Evolutionary conservation across 2,888 invertebrate species (phyloP), one percentile per base, ranked within the genome.

Genomic region (Dolomedes plantarius): DNA sequence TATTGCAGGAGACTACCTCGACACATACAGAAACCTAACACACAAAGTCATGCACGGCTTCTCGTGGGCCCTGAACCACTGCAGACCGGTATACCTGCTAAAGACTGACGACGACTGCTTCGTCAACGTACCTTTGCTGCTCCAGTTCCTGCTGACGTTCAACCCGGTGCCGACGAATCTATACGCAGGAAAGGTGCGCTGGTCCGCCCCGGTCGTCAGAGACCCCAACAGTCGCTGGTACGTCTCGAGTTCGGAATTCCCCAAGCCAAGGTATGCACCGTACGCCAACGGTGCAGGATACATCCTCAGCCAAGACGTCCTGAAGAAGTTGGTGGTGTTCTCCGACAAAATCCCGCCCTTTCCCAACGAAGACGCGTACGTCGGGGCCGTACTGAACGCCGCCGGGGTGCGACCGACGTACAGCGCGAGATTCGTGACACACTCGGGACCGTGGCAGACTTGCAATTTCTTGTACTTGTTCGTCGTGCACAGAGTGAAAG

Each of bases 211-310:
- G 31, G 91, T 91, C 5, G 89, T 91, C 73, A 89, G 91, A 16
- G 89, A 90, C 56, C 87, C 88, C 2, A 77, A 76, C 7, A 91
- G 89, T 75, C 89, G 89, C 46, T 91, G 91, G 91, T 89, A 89
- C 71, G 90, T 91, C 0, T 86, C 89, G 0, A 62, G 86, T 46
- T 88, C 89, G 1, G 90, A 90, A 11, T 91, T 90, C 75, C 29
- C 87, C 0, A 76, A 85, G 5, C 87, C 90, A 0, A 87, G 88
- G 62, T 91, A 91, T 80, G 90, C 91, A 1, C 89, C 90, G 3
- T 91, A 91, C 82, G 90, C 90, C 13, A 90, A 90, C 69, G 91
- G 91, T 16, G 90, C 89, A 69, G 91, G 91, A 0, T 91, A 91
- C 86, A 75, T 91, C 0, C 29, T 91, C 27, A 91, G 91, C 1